Base-by-base conservation (phyloP, 37 sponge, comb jelly and placozoan genomes). In the Crambe crambe region DNA sequence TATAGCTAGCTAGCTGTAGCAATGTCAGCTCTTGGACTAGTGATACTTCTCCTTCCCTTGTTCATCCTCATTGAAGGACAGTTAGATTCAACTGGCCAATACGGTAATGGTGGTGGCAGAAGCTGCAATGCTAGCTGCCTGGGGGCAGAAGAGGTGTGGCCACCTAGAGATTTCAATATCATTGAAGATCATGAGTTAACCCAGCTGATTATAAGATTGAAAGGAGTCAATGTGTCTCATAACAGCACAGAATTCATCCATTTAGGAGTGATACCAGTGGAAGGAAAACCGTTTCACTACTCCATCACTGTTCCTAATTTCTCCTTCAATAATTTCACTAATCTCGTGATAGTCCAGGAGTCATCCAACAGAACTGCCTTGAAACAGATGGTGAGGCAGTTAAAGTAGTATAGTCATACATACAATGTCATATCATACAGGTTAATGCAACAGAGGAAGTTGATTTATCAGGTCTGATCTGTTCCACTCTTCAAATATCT, bases 281-380 rank as follows among this genome's bases (percentile, higher is more conserved):
- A 47, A 65, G 66, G 66, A 32, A 65, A 65, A 2, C 66, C 27
- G 30, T 65, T 65, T 30, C 66, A 65, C 30, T 65, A 65, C 34
- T 3, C 2, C 35, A 65, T 65, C 35, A 31, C 35, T 9, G 3
- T 65, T 34, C 66, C 66, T 34, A 17, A 65, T 65, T 30, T 17
- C 30, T 65, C 66, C 35, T 2, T 18, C 32, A 29, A 65, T 65
- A 9, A 31, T 3, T 17, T 5, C 30, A 9, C 30, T 9, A 31
- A 65, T 9, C 66, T 65, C 2, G 10, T 65, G 35, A 26, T 65
- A 30, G 30, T 30, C 10, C 34, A 30, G 2, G 35, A 30, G 35
- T 20, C 66, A 18, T 31, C 35, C 2, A 65, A 65, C 10, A 26
- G 34, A 65, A 65, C 35, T 30, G 66, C 35, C 2, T 65, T 20